Percentiles rank a stretch among this genome's conserved stretches.
Evolutionary conservation across 2,113 vertebrate genomes (phyloP).

Genomic region (Lepus timidus): DNA sequence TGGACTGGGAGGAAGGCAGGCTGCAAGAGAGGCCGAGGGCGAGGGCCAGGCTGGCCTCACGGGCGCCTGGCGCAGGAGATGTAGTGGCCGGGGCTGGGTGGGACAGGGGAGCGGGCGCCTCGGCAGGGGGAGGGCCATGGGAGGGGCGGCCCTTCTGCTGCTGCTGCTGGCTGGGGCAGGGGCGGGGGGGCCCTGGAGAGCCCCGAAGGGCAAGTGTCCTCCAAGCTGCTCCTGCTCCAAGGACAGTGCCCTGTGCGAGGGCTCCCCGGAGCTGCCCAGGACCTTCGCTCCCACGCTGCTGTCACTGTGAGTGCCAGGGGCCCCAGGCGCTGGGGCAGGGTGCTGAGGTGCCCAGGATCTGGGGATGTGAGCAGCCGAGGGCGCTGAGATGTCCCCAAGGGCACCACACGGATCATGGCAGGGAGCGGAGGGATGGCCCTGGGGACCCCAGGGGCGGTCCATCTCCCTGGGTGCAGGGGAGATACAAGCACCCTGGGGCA

Average conservation of each 20-base stretch:
- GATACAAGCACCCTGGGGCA: not conserved
- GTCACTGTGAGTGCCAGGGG: constrained; percentile 85
- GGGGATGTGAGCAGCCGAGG: constrained; percentile 29
- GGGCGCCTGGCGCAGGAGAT: not conserved
- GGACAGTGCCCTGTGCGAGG: constrained; percentile 86
- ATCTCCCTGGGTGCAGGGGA: not conserved
- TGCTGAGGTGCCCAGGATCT: not conserved
- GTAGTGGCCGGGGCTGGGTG: constrained; percentile 18
- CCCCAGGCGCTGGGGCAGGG: not conserved
- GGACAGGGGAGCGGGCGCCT: not conserved
- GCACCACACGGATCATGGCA: not conserved
- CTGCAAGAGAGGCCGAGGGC: not conserved
- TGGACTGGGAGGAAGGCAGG: not conserved
- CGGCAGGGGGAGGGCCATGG: constrained; percentile 50
- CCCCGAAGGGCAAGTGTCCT: constrained; percentile 83
- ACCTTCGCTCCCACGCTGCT: constrained; percentile 81
- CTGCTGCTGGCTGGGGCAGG: constrained; percentile 59
- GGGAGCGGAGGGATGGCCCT: not conserved
- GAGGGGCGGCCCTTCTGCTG: constrained; percentile 44
- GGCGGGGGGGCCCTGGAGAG: constrained; percentile 55
- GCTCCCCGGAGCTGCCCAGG: constrained; percentile 80
- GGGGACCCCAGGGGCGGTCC: not conserved
- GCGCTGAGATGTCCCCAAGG: not conserved
- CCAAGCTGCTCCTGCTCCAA: constrained; percentile 84
- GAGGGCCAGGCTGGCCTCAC: not conserved